phyloP scores from a whole-genome alignment of 30 jellyfish, hydroid and myxozoan species.

The Haliclystus octoradiatus region DNA sequence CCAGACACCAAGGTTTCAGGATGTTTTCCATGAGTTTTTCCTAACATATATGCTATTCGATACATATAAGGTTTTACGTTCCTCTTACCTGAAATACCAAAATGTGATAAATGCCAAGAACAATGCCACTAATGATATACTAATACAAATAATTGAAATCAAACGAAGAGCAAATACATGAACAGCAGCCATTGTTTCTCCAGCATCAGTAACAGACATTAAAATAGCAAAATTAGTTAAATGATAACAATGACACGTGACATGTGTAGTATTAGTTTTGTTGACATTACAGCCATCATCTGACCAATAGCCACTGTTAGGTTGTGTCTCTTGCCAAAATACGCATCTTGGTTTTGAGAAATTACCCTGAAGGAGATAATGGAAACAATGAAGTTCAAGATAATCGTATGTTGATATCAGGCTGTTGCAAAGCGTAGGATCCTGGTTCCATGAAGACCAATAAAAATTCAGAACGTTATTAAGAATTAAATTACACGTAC shows the following conservation, averaged over 20 bases:
- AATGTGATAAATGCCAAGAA: slow-evolving; percentile 40
- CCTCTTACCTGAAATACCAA: slow-evolving; percentile 35
- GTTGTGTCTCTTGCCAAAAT: slow-evolving; percentile 23
- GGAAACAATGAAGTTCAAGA: too few species aligned
- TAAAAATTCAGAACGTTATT: too few species aligned
- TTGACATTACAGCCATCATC: slow-evolving; percentile 43
- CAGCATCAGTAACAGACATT: slow-evolving; percentile 63
- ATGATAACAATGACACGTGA: slow-evolving; percentile 68
- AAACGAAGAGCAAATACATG: slow-evolving; percentile 19
- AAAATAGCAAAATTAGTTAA: slow-evolving; percentile 72
- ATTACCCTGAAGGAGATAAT: too few species aligned
- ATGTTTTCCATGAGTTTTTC: too few species aligned
- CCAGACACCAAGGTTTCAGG: too few species aligned
- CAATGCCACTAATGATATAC: slow-evolving; percentile 47
- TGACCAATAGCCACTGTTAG: slow-evolving; percentile 47
- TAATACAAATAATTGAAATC: slow-evolving; percentile 42
- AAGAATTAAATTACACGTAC: too few species aligned
- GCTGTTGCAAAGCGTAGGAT: too few species aligned
- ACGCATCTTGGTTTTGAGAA: slow-evolving; percentile 38
- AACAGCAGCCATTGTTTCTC: background rate
- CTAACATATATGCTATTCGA: too few species aligned
- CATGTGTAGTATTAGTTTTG: slow-evolving; percentile 41
- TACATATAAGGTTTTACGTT: too few species aligned
- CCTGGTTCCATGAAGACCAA: too few species aligned
- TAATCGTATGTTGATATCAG: too few species aligned